A percentile compares a stretch with the other conserved stretches of the same genome.
Conservation (phyloP, 1,140 invertebrate genomes). For the Polyergus mexicanus region DNA sequence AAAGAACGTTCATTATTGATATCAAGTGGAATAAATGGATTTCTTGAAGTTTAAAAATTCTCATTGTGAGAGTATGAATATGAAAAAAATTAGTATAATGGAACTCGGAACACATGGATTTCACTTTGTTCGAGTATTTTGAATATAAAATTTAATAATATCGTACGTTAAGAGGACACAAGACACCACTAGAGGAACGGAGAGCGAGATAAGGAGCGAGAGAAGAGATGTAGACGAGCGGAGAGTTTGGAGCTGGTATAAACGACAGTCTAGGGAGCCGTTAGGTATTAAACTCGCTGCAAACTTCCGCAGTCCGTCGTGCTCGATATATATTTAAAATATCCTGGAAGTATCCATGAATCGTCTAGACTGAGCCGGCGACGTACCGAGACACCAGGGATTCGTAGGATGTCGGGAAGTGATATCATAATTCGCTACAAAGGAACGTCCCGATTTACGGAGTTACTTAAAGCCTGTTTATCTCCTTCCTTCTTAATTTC, state of each 20-base stretch:
- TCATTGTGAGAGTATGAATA: background rate
- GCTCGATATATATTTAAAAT: conserved; percentile 65
- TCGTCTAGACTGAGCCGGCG: conserved; percentile 56
- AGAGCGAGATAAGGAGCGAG: conserved; percentile 35
- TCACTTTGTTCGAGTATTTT: conserved; percentile 36
- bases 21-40: conserved; percentile 25
- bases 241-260: conserved; percentile 51
- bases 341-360: conserved; percentile 64
- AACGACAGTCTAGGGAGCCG: conserved; percentile 64
- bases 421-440: conserved; percentile 55
- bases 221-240: conserved; percentile 13
- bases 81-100: background rate
- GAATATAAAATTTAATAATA: conserved; percentile 54
- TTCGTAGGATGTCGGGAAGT: conserved; percentile 53
- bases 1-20: conserved; percentile 18
- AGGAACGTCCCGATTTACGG: conserved; percentile 26
- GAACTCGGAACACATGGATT: background rate
- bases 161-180: conserved; percentile 4
- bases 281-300: conserved; percentile 66
- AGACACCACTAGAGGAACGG: background rate
- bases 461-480: conserved; percentile 26
- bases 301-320: conserved; percentile 64
- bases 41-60: conserved; percentile 7
- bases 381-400: conserved; percentile 52
- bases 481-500: background rate